These are phyloP conservation scores for Diploptera punctata DNA, from an alignment of 2,888 invertebrate genomes.

Conservation along the genomic window DNA sequence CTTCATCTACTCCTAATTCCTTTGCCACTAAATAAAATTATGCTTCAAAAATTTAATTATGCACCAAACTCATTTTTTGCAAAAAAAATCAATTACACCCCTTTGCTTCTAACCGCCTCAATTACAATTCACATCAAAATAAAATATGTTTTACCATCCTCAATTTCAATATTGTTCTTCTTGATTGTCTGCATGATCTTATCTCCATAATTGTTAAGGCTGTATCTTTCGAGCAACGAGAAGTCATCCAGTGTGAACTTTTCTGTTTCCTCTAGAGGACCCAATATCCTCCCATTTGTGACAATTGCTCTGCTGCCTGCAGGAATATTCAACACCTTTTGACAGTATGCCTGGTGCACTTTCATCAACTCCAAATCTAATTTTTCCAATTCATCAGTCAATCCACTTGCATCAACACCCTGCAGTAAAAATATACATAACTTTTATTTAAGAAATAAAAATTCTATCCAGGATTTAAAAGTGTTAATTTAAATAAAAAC, in stretches of 20 bases:
- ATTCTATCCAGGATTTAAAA: too few species aligned
- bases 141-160: too few species aligned
- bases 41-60: too few species aligned
- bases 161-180: conserved; percentile 56
- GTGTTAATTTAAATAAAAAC: too few species aligned
- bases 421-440: conserved; percentile 5
- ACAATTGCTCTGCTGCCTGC: conserved; percentile 75
- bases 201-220: conserved; percentile 70
- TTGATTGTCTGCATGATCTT: conserved; percentile 71
- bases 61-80: too few species aligned
- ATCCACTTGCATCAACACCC: conserved; percentile 32
- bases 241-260: conserved; percentile 88
- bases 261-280: conserved; percentile 78
- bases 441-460: too few species aligned
- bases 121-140: too few species aligned
- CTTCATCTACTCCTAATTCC: too few species aligned
- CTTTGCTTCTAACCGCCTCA: too few species aligned
- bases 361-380: background rate
- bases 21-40: too few species aligned
- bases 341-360: conserved; percentile 67
- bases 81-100: too few species aligned
- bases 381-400: conserved; percentile 10
- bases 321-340: conserved; percentile 72
- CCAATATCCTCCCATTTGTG: conserved; percentile 88
- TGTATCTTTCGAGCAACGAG: conserved; percentile 76